These are phyloP conservation scores for Chironomus tentans DNA, from an alignment of 2,888 invertebrate species.

Conservation along the genomic window DNA sequence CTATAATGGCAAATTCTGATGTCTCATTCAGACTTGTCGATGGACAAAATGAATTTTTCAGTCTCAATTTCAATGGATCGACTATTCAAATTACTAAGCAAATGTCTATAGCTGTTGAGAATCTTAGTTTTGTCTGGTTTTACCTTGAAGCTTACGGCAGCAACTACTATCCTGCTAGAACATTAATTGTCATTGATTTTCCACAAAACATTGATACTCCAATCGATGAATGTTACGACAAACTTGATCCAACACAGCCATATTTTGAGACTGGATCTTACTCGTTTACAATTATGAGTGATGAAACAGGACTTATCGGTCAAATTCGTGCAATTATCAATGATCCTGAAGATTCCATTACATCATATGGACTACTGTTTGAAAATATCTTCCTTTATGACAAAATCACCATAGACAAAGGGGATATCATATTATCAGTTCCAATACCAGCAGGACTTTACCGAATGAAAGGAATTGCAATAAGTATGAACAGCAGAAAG, in stretches of 20 bases:
- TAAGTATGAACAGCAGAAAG: constrained; percentile 28
- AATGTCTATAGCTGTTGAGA: background rate
- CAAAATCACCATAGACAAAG: background rate
- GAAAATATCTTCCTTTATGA: background rate
- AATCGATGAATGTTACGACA: constrained; percentile 9
- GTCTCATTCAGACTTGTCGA: background rate
- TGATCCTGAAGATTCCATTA: constrained; percentile 11
- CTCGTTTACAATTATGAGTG: constrained; percentile 28
- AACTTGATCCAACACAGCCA: constrained; percentile 2
- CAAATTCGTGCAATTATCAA: constrained; percentile 29
- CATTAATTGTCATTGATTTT: background rate
- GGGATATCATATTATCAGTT: background rate
- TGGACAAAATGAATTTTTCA: background rate
- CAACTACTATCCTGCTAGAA: background rate
- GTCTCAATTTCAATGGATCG: background rate
- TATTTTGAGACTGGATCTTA: constrained; percentile 29
- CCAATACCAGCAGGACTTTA: constrained; percentile 31
- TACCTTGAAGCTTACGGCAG: background rate
- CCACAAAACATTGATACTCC: background rate
- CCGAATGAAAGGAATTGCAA: constrained; percentile 31
- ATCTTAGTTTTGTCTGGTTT: background rate
- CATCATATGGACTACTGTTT: background rate
- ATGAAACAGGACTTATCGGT: constrained; percentile 30
- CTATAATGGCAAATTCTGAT: background rate
- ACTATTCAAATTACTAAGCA: background rate